Evolutionary conservation across 2,888 invertebrate genomes (phyloP).

Genomic region (Helleia helle): DNA sequence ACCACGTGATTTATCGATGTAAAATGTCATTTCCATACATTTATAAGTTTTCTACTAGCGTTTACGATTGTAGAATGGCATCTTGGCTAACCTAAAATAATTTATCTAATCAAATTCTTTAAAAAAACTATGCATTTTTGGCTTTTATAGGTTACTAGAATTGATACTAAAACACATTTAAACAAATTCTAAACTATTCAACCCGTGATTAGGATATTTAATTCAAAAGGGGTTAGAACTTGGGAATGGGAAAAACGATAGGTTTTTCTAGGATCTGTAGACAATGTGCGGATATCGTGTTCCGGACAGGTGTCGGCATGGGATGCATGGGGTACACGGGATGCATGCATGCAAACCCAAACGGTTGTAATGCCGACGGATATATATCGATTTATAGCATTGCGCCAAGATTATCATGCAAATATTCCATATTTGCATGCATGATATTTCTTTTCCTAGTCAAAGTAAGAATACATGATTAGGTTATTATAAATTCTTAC

Average conservation of each 20-base stretch:
- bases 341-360: constrained; percentile 30
- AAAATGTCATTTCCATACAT: too few species aligned
- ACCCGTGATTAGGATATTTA: too few species aligned
- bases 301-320: constrained; percentile 54
- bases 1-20: too few species aligned
- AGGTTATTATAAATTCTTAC: constrained; percentile 13
- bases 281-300: constrained; percentile 64
- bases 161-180: too few species aligned
- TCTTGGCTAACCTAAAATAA: too few species aligned
- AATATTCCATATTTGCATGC: constrained; percentile 24
- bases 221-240: too few species aligned
- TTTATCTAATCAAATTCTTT: too few species aligned
- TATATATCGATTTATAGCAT: constrained; percentile 32
- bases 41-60: too few species aligned
- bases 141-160: too few species aligned
- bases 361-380: constrained; percentile 24
- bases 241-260: constrained; percentile 17
- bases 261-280: constrained; percentile 33
- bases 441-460: constrained; percentile 27
- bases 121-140: too few species aligned
- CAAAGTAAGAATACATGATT: constrained; percentile 23
- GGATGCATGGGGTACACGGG: constrained; percentile 22
- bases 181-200: too few species aligned
- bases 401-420: constrained; percentile 23
- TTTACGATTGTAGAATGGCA: too few species aligned